Conservation (phyloP, 2,888 invertebrate species). For the Chesias legatella region DNA sequence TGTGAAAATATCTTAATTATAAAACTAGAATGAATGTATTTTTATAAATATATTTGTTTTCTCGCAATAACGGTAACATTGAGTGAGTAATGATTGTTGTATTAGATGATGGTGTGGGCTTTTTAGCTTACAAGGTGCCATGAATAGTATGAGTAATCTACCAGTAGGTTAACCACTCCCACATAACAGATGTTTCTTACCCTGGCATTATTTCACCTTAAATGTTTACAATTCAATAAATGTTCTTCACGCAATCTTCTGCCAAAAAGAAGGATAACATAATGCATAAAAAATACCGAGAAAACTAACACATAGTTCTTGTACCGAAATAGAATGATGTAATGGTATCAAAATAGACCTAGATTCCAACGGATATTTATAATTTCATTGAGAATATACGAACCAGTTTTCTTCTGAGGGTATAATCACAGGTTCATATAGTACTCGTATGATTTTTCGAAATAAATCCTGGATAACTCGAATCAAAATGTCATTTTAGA, state of each 20-base stretch:
- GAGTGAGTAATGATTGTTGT: slow-evolving; percentile 7
- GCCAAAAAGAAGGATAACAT: slow-evolving; percentile 52
- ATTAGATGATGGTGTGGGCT: slow-evolving; percentile 18
- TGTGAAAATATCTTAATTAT: too few relatives aligned
- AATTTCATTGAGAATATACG: neutral
- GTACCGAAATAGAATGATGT: slow-evolving; percentile 46
- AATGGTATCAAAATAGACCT: slow-evolving; percentile 56
- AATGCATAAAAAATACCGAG: slow-evolving; percentile 17
- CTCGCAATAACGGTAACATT: too few relatives aligned
- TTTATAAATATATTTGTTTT: too few relatives aligned
- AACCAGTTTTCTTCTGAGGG: slow-evolving; percentile 6
- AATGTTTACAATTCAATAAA: slow-evolving; percentile 35
- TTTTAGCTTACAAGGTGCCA: slow-evolving; percentile 26
- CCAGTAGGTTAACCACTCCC: slow-evolving; percentile 65
- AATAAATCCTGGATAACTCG: too few relatives aligned
- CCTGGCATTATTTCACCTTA: slow-evolving; percentile 68
- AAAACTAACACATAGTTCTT: slow-evolving; percentile 8
- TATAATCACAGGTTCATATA: too few relatives aligned
- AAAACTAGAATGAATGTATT: too few relatives aligned
- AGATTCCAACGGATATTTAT: neutral
- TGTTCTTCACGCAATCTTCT: slow-evolving; percentile 42
- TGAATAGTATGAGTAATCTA: slow-evolving; percentile 46
- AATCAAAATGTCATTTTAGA: too few relatives aligned
- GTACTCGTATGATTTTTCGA: too few relatives aligned
- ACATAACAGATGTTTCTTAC: slow-evolving; percentile 66